Conservation (phyloP, 2,113 vertebrate genomes). For the Pagrus major region DNA sequence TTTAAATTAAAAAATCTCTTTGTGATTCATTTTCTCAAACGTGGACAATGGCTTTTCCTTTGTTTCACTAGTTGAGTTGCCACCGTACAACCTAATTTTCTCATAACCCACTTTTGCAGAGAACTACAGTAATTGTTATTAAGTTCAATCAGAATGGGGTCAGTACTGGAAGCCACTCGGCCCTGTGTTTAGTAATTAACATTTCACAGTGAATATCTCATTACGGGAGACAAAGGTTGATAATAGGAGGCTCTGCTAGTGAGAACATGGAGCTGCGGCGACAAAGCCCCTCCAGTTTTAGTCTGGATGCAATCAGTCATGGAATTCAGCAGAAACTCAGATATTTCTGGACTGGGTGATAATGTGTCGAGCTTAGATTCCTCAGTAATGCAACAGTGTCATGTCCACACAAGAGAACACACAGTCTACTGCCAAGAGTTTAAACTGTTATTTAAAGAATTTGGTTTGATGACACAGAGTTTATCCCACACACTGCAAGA, state of each 20-base stretch:
- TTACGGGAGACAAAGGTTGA: constrained; percentile 75
- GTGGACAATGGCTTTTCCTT: constrained; percentile 52
- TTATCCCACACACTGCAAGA: neutral
- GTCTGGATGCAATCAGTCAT: constrained; percentile 46
- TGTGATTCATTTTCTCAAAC: constrained; percentile 13
- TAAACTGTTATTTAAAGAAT: neutral
- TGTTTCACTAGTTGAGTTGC: constrained; percentile 57
- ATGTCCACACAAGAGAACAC: neutral
- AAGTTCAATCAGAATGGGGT: constrained; percentile 81
- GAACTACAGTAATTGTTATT: constrained; percentile 78
- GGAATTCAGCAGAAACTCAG: constrained; percentile 10
- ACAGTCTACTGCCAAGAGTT: neutral
- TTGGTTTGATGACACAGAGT: neutral
- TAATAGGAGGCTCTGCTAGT: constrained; percentile 48
- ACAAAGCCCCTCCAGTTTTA: constrained; percentile 45
- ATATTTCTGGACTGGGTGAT: constrained; percentile 4
- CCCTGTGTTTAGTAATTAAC: constrained; percentile 80
- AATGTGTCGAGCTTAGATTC: neutral
- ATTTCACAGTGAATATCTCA: constrained; percentile 79
- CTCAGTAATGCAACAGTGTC: constrained; percentile 7
- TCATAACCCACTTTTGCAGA: constrained; percentile 73
- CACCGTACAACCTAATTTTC: constrained; percentile 70
- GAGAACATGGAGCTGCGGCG: constrained; percentile 31
- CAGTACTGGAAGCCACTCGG: constrained; percentile 74
- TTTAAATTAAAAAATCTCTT: neutral